A percentile compares a stretch with the other conserved stretches of the same genome.
phyloP scores from a whole-genome alignment of 2,888 invertebrate genomes.

The Plebejus argus region DNA sequence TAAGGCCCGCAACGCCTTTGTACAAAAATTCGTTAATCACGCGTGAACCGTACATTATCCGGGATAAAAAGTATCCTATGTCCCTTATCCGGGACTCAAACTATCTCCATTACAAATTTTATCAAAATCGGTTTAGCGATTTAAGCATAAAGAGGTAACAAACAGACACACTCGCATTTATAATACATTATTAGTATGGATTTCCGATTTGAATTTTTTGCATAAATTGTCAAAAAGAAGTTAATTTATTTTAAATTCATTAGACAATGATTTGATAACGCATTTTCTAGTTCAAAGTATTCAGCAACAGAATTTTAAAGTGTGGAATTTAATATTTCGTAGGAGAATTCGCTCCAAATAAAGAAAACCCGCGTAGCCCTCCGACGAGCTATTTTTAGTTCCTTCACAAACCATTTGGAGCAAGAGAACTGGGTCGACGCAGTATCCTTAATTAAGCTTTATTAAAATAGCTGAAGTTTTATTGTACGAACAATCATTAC shows the following conservation, averaged over 20 bases:
- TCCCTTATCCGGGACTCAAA: no score
- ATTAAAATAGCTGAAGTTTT: slow-evolving; percentile 24
- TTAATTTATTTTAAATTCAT: no score
- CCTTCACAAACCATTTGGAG: not conserved
- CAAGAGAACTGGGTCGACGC: slow-evolving; percentile 21
- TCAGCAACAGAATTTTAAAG: not conserved
- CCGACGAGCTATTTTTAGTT: slow-evolving; percentile 14
- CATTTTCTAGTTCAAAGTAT: not conserved
- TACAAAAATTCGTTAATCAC: no score
- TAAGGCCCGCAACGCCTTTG: no score
- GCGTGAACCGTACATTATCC: no score
- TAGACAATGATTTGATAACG: no score
- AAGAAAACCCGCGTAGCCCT: slow-evolving; percentile 12
- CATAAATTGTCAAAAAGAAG: no score
- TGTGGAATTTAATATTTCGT: not conserved
- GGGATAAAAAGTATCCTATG: no score
- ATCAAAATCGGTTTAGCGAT: no score
- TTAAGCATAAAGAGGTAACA: not conserved
- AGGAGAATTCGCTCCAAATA: not conserved
- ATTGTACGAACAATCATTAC: not conserved
- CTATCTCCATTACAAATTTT: no score
- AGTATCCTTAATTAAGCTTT: slow-evolving; percentile 21
- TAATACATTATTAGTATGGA: not conserved
- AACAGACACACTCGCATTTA: not conserved
- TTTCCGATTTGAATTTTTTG: no score